phyloP scores from a whole-genome alignment of 2,113 vertebrate genomes.

The Eubucco bourcierii region DNA sequence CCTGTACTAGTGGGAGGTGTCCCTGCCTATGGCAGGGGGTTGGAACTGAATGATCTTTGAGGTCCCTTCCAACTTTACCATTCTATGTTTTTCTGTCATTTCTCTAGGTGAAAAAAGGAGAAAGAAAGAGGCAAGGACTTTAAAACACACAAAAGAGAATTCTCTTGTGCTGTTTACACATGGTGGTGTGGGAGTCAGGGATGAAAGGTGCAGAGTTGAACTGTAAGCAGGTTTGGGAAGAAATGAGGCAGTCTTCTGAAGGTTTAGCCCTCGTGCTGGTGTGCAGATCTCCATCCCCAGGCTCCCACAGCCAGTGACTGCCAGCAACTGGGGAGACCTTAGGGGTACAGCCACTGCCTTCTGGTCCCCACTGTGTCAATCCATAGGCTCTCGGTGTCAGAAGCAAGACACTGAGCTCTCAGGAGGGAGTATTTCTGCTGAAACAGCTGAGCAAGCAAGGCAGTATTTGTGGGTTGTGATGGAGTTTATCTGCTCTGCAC shows the following conservation, averaged over 20 bases:
- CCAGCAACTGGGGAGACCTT: not conserved
- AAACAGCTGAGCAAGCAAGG: not conserved
- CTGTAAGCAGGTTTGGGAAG: not conserved
- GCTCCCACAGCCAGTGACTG: not conserved
- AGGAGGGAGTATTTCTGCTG: not conserved
- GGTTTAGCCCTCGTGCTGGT: not conserved
- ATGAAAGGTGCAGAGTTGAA: not conserved
- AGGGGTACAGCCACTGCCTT: not conserved
- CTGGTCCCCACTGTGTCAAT: not conserved
- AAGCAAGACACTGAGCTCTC: not conserved
- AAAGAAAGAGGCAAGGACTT: not conserved
- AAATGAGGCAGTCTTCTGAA: not conserved
- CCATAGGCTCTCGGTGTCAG: not conserved
- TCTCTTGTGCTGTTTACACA: not conserved
- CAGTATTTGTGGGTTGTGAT: not conserved
- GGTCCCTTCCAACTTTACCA: no score
- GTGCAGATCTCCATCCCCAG: rapidly evolving
- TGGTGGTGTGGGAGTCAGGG: not conserved
- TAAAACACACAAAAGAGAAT: not conserved
- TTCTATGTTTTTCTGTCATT: not conserved
- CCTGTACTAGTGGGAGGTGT: no score
- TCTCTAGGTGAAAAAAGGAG: not conserved
- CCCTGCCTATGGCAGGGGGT: no score
- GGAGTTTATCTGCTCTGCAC: not conserved
- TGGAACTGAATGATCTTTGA: no score